Evolutionary conservation across 2,888 invertebrate species (phyloP).

Genomic region (Cerastis rubricosa): DNA sequence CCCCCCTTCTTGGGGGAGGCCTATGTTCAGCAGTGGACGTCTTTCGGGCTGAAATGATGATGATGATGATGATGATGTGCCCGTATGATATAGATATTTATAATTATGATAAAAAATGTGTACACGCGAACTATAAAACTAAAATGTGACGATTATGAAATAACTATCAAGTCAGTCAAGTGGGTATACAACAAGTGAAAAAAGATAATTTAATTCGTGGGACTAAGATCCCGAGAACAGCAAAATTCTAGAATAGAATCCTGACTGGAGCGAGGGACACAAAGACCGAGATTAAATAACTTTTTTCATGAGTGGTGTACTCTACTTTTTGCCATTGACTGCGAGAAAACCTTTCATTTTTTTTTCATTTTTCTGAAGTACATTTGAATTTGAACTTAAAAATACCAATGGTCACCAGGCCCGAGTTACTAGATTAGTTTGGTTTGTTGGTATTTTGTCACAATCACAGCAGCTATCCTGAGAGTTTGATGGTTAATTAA

Average conservation of each 20-base stretch:
- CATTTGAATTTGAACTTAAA: not conserved
- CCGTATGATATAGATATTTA: too few species aligned
- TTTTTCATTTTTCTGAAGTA: not conserved
- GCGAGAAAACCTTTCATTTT: not conserved
- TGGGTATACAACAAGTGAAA: conserved; percentile 17
- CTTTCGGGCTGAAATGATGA: too few species aligned
- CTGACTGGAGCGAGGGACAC: too few species aligned
- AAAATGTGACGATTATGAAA: conserved; percentile 23
- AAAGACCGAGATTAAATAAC: too few species aligned
- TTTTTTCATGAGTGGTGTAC: too few species aligned
- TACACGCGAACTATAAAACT: not conserved
- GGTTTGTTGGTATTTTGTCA: not conserved
- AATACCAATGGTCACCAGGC: not conserved
- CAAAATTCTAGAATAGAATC: too few species aligned
- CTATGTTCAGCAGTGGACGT: too few species aligned
- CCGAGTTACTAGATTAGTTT: not conserved
- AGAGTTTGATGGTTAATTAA: not conserved
- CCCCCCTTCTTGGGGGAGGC: too few species aligned
- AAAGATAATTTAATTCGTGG: too few species aligned
- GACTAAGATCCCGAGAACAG: too few species aligned
- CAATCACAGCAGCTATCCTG: not conserved
- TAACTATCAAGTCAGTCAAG: conserved; percentile 27
- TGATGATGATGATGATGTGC: too few species aligned
- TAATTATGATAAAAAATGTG: not conserved
- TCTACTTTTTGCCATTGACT: too few species aligned